phyloP scores from a whole-genome alignment of 2,797 vertebrate genomes.

The Myotis pilosus region DNA sequence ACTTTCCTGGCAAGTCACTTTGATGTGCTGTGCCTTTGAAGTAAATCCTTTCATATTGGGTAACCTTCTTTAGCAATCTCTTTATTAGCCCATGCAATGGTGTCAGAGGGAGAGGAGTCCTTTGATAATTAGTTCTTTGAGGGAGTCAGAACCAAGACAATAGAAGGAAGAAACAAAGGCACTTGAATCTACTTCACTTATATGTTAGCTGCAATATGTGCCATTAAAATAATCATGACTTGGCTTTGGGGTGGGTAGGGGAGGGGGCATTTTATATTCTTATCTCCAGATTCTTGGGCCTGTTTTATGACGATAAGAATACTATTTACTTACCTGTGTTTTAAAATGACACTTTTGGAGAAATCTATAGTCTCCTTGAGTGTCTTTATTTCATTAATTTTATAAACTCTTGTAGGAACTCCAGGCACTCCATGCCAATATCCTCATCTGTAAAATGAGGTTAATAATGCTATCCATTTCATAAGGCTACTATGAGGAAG shows the following conservation, averaged over 20 bases:
- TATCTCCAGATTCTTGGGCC: not conserved
- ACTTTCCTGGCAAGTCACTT: conserved; percentile 42
- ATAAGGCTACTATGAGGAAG: not conserved
- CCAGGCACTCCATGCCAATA: not conserved
- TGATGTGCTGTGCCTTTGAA: conserved; percentile 65
- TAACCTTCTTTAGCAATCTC: not conserved
- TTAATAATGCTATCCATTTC: not conserved
- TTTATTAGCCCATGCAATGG: not conserved
- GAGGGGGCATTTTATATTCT: not conserved
- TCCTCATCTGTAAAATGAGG: not conserved
- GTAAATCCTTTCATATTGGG: conserved; percentile 41
- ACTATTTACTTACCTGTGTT: not conserved
- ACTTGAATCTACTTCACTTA: not conserved
- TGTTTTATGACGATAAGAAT: not conserved
- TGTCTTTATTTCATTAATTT: conserved; percentile 12
- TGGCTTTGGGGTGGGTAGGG: not conserved
- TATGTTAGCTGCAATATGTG: not conserved
- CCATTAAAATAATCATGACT: not conserved
- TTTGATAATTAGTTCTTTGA: conserved; percentile 54
- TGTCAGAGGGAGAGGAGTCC: not conserved
- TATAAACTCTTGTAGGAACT: not conserved
- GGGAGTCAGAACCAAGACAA: conserved; percentile 30
- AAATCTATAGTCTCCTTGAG: not conserved
- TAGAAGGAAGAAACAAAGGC: conserved; percentile 10
- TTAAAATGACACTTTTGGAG: conserved; percentile 14